Evolutionary conservation across 2,113 vertebrate species (phyloP).

Genomic region (Dromiciops gliroides): DNA sequence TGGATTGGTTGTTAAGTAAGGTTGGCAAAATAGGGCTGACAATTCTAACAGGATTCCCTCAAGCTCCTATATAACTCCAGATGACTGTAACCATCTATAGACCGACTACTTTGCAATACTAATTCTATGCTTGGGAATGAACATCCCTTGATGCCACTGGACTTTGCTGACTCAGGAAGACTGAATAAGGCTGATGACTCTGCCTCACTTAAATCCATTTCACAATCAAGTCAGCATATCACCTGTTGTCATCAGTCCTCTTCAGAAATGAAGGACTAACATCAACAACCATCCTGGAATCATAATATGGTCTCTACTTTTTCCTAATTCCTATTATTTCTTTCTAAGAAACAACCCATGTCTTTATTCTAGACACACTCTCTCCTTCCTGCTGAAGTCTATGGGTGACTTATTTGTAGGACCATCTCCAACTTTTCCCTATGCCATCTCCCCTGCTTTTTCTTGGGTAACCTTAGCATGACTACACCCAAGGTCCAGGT

Average conservation of each 20-base stretch:
- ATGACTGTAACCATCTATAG: neutral
- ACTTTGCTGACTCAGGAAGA: too few relatives aligned
- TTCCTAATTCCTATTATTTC: neutral
- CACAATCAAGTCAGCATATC: too few relatives aligned
- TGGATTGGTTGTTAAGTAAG: neutral
- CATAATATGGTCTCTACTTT: neutral
- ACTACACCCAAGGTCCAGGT: neutral
- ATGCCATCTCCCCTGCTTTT: neutral
- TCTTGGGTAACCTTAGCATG: neutral
- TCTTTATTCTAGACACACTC: neutral
- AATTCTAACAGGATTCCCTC: neutral
- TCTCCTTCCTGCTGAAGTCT: neutral
- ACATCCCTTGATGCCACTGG: too few relatives aligned
- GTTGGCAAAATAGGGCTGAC: neutral
- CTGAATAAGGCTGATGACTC: too few relatives aligned
- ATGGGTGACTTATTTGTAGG: neutral
- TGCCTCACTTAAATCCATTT: too few relatives aligned
- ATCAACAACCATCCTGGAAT: too few relatives aligned
- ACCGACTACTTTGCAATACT: neutral
- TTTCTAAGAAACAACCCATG: neutral
- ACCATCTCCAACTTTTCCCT: neutral
- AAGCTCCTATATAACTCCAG: neutral
- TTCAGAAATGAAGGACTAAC: too few relatives aligned
- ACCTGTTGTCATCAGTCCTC: too few relatives aligned
- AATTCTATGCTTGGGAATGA: neutral